Conservation (phyloP, 2,797 vertebrate species). For the Silurus lanzhouensis region DNA sequence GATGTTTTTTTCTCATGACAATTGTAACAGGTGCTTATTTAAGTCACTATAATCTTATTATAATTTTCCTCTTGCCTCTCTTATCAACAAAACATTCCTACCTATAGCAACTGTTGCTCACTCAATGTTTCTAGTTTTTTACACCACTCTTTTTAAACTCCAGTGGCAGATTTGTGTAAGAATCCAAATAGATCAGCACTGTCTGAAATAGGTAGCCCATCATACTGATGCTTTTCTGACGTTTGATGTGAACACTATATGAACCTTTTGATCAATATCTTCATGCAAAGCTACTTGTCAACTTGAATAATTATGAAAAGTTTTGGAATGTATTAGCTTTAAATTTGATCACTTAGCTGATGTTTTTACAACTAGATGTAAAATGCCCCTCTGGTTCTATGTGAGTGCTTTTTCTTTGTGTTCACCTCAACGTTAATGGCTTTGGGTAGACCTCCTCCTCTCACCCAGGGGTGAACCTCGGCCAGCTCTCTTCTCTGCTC, state of each 20-base stretch:
- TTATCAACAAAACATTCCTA: background rate
- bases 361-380: background rate
- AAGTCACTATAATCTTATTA: too few relatives aligned
- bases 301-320: background rate
- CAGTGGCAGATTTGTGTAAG: too few relatives aligned
- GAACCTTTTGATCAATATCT: background rate
- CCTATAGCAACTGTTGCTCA: too few relatives aligned
- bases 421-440: constrained; percentile 82
- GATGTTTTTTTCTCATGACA: too few relatives aligned
- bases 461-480: constrained; percentile 89
- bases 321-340: background rate
- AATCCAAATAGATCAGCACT: too few relatives aligned
- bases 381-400: background rate
- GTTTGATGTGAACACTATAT: background rate
- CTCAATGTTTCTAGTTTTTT: too few relatives aligned
- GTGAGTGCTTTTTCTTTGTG: constrained; percentile 9
- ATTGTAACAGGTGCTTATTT: too few relatives aligned
- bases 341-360: background rate
- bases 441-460: constrained; percentile 79
- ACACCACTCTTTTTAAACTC: too few relatives aligned
- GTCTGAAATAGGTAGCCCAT: background rate
- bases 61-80: background rate
- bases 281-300: too few relatives aligned
- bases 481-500: constrained; percentile 87
- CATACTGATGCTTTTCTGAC: background rate